phyloP scores from a whole-genome alignment of 2,797 vertebrate genomes.

The Chromobotia macracanthus region DNA sequence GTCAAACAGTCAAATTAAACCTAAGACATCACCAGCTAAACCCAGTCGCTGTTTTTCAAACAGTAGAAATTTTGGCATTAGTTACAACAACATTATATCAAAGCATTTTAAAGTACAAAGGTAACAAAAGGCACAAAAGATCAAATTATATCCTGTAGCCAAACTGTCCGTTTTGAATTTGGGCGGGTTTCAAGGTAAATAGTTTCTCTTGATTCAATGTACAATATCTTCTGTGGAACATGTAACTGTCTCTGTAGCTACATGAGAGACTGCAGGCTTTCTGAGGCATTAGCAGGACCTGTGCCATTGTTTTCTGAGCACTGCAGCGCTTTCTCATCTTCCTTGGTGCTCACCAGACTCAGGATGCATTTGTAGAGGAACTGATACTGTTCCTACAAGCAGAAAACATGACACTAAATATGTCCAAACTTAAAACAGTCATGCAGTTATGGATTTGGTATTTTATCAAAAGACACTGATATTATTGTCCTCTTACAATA shows the following conservation, averaged over 20 bases:
- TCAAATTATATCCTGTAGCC: constrained; percentile 54
- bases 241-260: constrained; percentile 67
- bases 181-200: constrained; percentile 49
- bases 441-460: neutral
- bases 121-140: constrained; percentile 74
- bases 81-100: constrained; percentile 68
- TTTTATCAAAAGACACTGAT: neutral
- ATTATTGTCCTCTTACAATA: constrained; percentile 79
- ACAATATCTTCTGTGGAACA: constrained; percentile 6
- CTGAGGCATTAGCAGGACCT: constrained; percentile 79
- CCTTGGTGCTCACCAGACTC: constrained; percentile 92
- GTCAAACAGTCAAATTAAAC: constrained; percentile 25
- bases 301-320: constrained; percentile 91
- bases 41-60: constrained; percentile 58
- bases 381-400: constrained; percentile 90
- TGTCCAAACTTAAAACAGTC: neutral
- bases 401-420: neutral
- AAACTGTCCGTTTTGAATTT: constrained; percentile 43
- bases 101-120: constrained; percentile 67
- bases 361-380: constrained; percentile 93
- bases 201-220: constrained; percentile 43
- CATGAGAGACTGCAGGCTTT: constrained; percentile 97
- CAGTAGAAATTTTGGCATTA: constrained; percentile 72
- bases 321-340: constrained; percentile 87
- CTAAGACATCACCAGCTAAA: constrained; percentile 58